Base-by-base conservation (phyloP, 1,140 invertebrate species). In the Pissodes strobi region DNA sequence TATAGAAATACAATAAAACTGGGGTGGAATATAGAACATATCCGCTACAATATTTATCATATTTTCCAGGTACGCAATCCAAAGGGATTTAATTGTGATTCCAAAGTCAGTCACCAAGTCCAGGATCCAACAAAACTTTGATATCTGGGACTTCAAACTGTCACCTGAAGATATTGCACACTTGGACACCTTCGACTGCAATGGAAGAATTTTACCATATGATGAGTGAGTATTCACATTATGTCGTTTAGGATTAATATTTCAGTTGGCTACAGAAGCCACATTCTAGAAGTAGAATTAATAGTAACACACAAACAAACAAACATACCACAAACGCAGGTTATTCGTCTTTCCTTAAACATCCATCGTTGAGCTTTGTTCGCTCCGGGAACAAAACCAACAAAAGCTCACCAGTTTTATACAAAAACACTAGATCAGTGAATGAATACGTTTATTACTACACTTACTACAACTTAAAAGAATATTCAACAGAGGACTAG, bases 141-240 rank as follows among this genome's bases (percentile, higher is more conserved):
- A 70, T 21, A 67, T 74, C 45, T 74, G 56, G 41, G 67, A 74
- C 46, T 74, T 74, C 46, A 38, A 72, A 53, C 49, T 74, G 38
- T 39, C 60, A 12, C 15, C 61, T 12, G 68, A 66, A 1, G 72
- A 74, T 62, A 60, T 74, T 4, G 66, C 59, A 9, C 43, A 68
- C 64, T 5, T 74, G 25, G 68, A 73, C 25, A 68, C 64, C 3
- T 71, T 73, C 22, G 70, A 74, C 52, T 72, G 70, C 45, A 74
- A 74, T 21, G 71, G 67, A 57, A 71, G 71, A 51, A 58, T 74
- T 6, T 78, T 72, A 43, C 64, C 62, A 13, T 72, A 72, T 34
- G 22, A 52, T 12, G 69, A 71, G 73, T 76, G 74, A 72, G 72
- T 70, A 21, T 41, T 60, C 34, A n/a, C n/a, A n/a, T n/a, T n/a